Conservation (phyloP, 2,888 invertebrate genomes). For the Andrena fulva region DNA sequence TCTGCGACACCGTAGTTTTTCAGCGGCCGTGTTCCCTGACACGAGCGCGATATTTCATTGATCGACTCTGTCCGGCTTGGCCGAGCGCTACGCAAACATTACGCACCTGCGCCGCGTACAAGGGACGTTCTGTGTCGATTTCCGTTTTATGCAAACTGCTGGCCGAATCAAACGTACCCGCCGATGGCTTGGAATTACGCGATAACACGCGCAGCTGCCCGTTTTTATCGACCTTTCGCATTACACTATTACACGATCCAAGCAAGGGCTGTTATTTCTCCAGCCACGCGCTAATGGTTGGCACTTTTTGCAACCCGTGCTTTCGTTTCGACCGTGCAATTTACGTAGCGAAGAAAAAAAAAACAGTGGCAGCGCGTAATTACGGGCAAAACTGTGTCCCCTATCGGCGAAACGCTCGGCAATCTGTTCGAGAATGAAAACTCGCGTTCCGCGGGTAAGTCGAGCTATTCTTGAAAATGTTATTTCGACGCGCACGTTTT, state of each 20-base stretch:
- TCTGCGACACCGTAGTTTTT: slow-evolving; percentile 39
- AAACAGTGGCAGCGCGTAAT: too few species aligned
- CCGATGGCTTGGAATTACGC: slow-evolving; percentile 23
- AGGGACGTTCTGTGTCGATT: background rate
- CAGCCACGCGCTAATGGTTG: background rate
- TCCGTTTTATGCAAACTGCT: background rate
- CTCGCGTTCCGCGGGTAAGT: background rate
- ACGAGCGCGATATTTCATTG: slow-evolving; percentile 27
- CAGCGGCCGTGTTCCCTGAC: background rate
- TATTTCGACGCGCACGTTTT: background rate
- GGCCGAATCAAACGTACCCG: background rate
- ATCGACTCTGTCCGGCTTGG: background rate
- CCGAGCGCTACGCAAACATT: slow-evolving; percentile 2
- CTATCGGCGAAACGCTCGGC: background rate
- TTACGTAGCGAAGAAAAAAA: too few species aligned
- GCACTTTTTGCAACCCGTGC: background rate
- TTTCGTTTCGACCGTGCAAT: background rate
- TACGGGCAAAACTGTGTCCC: too few species aligned
- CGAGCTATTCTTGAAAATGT: slow-evolving; percentile 23
- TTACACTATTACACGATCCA: background rate
- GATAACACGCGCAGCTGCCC: background rate
- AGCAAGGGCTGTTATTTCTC: slow-evolving; percentile 13
- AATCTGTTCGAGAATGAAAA: background rate
- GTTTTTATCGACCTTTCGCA: background rate
- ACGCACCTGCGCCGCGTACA: background rate